phyloP scores from a whole-genome alignment of 2,113 vertebrate species.

The Hepsetus odoe region DNA sequence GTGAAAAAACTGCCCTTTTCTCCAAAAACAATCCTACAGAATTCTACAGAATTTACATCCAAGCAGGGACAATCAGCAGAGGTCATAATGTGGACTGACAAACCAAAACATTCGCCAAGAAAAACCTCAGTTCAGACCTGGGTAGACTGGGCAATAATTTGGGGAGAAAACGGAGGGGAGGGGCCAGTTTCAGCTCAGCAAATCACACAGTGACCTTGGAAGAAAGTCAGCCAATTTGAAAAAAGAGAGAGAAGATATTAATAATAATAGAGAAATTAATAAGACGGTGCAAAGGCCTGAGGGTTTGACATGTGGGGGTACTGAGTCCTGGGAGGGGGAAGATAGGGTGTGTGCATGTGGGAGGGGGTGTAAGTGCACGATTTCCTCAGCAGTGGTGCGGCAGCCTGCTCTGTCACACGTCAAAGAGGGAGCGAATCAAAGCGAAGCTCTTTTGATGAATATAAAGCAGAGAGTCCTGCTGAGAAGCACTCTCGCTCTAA shows the following conservation, averaged over 20 bases:
- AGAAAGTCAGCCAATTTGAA: slow-evolving; percentile 70
- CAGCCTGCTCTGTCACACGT: slow-evolving; percentile 76
- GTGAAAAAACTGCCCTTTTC: background rate
- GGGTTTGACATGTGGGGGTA: slow-evolving; percentile 58
- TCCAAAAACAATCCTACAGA: too few relatives aligned
- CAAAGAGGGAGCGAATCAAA: slow-evolving; percentile 82
- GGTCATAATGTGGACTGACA: background rate
- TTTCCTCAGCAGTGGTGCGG: slow-evolving; percentile 73
- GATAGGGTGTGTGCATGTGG: slow-evolving; percentile 14
- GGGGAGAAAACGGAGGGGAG: slow-evolving; percentile 32
- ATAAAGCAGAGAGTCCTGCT: slow-evolving; percentile 82
- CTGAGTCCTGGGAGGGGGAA: slow-evolving; percentile 28
- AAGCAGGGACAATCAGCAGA: background rate
- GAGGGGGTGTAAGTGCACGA: slow-evolving; percentile 69
- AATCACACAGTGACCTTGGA: slow-evolving; percentile 70
- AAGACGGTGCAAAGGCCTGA: slow-evolving; percentile 66
- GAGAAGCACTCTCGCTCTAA: slow-evolving; percentile 81
- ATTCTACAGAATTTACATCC: background rate
- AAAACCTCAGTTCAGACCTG: slow-evolving; percentile 8
- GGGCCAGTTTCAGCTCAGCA: slow-evolving; percentile 57
- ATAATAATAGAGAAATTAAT: slow-evolving; percentile 79
- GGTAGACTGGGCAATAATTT: slow-evolving; percentile 26
- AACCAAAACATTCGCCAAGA: background rate
- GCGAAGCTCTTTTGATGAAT: slow-evolving; percentile 83
- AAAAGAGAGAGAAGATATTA: slow-evolving; percentile 68